Base-by-base conservation (phyloP, 1,140 invertebrate genomes). In the Drosophila nigrodunni region DNA sequence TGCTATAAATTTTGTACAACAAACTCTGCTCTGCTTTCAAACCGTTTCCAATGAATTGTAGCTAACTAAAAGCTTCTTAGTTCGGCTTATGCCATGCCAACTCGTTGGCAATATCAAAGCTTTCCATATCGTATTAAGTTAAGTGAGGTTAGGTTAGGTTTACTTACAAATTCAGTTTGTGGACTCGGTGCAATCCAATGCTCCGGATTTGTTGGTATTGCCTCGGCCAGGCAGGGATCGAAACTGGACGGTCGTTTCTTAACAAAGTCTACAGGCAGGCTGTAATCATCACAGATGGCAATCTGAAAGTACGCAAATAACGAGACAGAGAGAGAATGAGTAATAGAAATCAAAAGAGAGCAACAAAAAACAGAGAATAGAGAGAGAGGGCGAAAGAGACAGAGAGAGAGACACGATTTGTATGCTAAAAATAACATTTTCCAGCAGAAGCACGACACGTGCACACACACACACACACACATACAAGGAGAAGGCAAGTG, bases 251-350 rank as follows among this genome's bases (percentile, higher is more conserved):
- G 94, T 88, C 95, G 93, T 93, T 94, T 94, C 90, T 95, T 95
- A 71, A 96, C 95, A 92, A 96, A 96, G 90, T 96, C 96, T 71
- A 96, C 95, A 21, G 96, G 96, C 57, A 96, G 93, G 93, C 95
- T 96, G 92, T 96, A 96, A 89, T 96, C 96, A 82, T 96, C 96
- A 92, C 96, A 96, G 69, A 96, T 93, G 50, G 95, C 95, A 71
- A 96, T 94, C 96, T 96, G 94, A 6, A 95, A 95, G 65, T 30
- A 30, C 25, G 25, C 43, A 65, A 25, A 65, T 10, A 68, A 35
- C 35, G 18, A 43, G 11, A 7, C 15, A 47, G 11, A 37, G 7
- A 61, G n/a, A 41, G 18, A 11, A 60, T 7, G 34, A 37, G 44
- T 9, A 13, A 46, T 25, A 34, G 44, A 61, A 34, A 52, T 52